Evolutionary conservation across 2,888 invertebrate genomes (phyloP), one percentile per base, ranked within the genome.

Genomic region (Deilephila elpenor): DNA sequence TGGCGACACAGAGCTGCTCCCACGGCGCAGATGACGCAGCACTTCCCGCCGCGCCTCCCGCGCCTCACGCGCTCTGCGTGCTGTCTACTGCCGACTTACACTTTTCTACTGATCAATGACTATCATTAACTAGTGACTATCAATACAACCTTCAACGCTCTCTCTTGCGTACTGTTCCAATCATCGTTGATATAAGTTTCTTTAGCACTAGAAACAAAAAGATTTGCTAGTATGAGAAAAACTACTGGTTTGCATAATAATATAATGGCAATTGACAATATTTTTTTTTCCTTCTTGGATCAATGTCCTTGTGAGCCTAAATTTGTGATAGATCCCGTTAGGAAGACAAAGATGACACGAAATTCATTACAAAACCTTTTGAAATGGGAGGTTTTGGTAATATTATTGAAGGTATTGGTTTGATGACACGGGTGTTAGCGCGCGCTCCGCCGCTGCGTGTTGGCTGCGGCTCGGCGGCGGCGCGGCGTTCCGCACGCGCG

Each of bases 401-500:
- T 59, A 37, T 73, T 73, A 71, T 71, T 34, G 51, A 61, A 73
- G 60, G 56, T 70, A 73, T 73, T 73, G 71, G 56, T 20, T 56
- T 20, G 32, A 71, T 73, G 60, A 62, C 73, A 71, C 73, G 73
- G 73, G 32, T 61, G 61, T 71, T 70, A 70, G 51, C 61, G 67
- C 44, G 20, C n/a, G 59, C 60, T 17, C 25, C n/a, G n/a, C 25
- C 71, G 44, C 44, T 44, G 19, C 37, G n/a, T 11, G 19, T 8
- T 25, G 51, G 37, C 44, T 11, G 25, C 51, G 61, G 29, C 29
- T 29, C 71, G 71, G 59, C 8, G 8, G 34, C 37, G 37, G 37
- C 37, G 37, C 37, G 37, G 64, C 64, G 64, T 73, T 67, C 64
- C 72, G 72, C 72, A 73, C 72, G 72, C 64, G 72, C 67, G 67